These are phyloP conservation scores for Liasis olivaceus DNA, from an alignment of 2,797 vertebrate species.

Conservation along the genomic window DNA sequence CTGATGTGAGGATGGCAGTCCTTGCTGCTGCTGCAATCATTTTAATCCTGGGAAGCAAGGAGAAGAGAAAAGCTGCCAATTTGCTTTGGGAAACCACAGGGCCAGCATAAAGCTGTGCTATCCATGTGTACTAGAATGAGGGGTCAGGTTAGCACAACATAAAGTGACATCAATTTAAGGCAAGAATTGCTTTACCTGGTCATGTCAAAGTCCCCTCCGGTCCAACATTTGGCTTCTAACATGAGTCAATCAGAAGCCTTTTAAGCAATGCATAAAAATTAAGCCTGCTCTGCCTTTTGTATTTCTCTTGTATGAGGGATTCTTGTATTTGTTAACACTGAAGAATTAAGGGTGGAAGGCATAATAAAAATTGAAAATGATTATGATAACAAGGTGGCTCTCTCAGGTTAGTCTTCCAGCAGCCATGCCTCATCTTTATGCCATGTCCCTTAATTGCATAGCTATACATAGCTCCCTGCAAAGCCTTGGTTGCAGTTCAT, in stretches of 20 bases:
- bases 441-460: no score
- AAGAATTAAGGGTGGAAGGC: no score
- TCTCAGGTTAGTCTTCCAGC: no score
- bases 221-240: background rate
- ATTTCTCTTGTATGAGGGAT: no score
- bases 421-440: no score
- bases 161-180: background rate
- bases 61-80: background rate
- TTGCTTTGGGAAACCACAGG: no score
- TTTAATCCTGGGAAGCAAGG: background rate
- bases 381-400: no score
- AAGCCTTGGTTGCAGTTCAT: no score
- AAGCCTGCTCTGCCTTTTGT: no score
- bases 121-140: background rate
- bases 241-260: background rate
- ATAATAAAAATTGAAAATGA: no score
- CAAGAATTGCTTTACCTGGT: background rate
- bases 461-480: no score
- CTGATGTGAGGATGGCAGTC: background rate
- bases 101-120: background rate
- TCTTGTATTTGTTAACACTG: no score
- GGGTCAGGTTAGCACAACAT: background rate
- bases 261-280: background rate
- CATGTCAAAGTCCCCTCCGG: background rate
- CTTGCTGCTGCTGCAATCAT: background rate